Conservation (phyloP, 2,888 invertebrate genomes). For the Megalurothrips usitatus region DNA sequence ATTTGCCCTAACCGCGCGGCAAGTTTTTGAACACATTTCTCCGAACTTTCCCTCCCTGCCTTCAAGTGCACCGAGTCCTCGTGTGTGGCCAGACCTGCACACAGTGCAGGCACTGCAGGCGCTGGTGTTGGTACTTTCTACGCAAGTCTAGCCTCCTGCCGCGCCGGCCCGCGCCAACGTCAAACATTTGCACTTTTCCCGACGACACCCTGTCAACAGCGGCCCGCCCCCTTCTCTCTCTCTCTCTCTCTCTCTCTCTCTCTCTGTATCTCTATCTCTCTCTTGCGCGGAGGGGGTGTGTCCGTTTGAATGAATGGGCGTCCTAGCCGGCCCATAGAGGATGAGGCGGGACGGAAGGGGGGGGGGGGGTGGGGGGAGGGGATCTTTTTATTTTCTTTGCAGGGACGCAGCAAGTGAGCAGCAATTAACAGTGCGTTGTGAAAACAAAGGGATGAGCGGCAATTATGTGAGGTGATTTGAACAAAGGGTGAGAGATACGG, state of each 20-base stretch:
- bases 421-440: not conserved
- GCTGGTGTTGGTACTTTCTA: not conserved
- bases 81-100: too few species aligned
- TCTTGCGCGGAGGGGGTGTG: too few species aligned
- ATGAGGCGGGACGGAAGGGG: not conserved
- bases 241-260: too few species aligned
- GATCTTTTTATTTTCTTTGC: not conserved
- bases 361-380: not conserved
- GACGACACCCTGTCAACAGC: not conserved
- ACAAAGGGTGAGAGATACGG: constrained; percentile 12
- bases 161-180: not conserved
- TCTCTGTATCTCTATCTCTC: too few species aligned
- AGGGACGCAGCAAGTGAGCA: not conserved
- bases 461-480: not conserved
- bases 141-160: not conserved
- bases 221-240: too few species aligned
- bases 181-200: not conserved
- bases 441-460: constrained; percentile 13
- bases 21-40: not conserved
- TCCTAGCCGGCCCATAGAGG: too few species aligned
- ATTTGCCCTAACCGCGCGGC: not conserved
- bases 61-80: too few species aligned
- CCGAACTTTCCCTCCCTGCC: too few species aligned
- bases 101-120: too few species aligned
- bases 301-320: too few species aligned